These are phyloP conservation scores for Gouania willdenowi DNA, from an alignment of 2,797 vertebrate species.

Conservation along the genomic window DNA sequence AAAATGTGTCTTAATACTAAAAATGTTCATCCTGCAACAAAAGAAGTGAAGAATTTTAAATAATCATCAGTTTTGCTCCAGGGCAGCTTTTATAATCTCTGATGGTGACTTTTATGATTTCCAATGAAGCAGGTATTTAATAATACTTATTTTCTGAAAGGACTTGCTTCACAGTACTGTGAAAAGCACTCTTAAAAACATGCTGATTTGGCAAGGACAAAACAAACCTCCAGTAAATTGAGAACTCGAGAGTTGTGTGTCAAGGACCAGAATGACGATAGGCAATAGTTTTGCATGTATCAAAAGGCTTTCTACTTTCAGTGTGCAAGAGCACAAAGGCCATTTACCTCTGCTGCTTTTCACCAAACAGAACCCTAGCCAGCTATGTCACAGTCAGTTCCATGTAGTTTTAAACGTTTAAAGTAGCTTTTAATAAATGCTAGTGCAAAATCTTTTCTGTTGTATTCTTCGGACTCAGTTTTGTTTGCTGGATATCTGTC, in stretches of 20 bases:
- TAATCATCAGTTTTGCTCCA: conserved; percentile 2
- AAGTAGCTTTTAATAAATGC: conserved; percentile 3
- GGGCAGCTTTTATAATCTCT: conserved; percentile 21
- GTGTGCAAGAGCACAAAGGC: conserved; percentile 2
- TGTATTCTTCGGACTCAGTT: no score
- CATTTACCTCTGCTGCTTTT: background rate
- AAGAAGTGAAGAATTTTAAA: no score
- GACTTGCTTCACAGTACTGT: conserved; percentile 1
- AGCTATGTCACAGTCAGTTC: background rate
- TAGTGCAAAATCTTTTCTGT: no score
- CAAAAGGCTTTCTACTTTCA: conserved; percentile 15
- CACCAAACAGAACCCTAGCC: conserved; percentile 1
- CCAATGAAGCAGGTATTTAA: no score
- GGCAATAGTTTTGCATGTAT: background rate
- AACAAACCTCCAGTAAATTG: background rate
- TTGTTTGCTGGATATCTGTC: no score
- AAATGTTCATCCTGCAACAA: no score
- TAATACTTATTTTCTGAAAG: conserved; percentile 4
- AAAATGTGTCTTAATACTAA: no score
- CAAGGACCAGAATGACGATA: background rate
- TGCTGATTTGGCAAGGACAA: conserved; percentile 3
- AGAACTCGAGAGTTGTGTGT: conserved; percentile 1
- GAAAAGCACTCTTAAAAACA: conserved; percentile 3
- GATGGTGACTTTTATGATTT: conserved; percentile 8
- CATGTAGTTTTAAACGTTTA: background rate